Percentiles rank a stretch among this genome's conserved stretches.
Conservation (phyloP, 53 echinoderm and acorn worm species). For the Henricia sp. region DNA sequence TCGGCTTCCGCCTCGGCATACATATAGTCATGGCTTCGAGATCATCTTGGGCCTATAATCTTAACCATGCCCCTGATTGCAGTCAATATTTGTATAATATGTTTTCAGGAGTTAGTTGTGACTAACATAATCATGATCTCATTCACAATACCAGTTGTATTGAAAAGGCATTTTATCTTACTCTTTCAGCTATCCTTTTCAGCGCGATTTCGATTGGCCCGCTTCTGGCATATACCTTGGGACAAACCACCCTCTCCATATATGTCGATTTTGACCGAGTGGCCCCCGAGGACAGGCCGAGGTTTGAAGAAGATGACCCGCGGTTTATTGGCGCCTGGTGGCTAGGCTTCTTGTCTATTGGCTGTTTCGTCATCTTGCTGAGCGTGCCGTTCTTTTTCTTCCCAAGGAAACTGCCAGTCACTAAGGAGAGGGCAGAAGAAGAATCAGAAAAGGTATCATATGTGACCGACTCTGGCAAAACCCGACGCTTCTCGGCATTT, state of each 20-base stretch:
- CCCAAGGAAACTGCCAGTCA: conserved; percentile 45
- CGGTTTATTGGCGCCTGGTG: conserved; percentile 63
- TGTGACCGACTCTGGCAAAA: too few relatives aligned
- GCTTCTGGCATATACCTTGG: conserved; percentile 8
- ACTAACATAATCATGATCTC: too few relatives aligned
- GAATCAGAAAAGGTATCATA: too few relatives aligned
- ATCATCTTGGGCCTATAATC: too few relatives aligned
- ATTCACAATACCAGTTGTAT: too few relatives aligned
- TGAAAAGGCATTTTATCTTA: too few relatives aligned
- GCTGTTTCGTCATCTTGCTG: conserved; percentile 40
- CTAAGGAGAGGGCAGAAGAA: neutral
- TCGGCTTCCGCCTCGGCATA: too few relatives aligned
- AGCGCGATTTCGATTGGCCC: conserved; percentile 13
- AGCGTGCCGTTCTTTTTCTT: conserved; percentile 79
- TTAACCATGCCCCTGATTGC: too few relatives aligned
- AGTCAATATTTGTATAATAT: too few relatives aligned
- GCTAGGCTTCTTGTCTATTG: conserved; percentile 57
- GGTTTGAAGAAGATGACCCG: neutral
- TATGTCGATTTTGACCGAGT: conserved; percentile 61
- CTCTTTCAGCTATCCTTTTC: conserved; percentile 23
- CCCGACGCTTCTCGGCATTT: too few relatives aligned
- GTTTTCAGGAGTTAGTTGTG: too few relatives aligned
- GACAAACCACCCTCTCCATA: neutral
- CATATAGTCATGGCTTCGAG: too few relatives aligned
- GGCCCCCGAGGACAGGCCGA: conserved; percentile 15